Percentiles rank a stretch among this genome's conserved stretches.
Evolutionary conservation across 2,888 invertebrate species (phyloP).

Genomic region (Elmis aenea): DNA sequence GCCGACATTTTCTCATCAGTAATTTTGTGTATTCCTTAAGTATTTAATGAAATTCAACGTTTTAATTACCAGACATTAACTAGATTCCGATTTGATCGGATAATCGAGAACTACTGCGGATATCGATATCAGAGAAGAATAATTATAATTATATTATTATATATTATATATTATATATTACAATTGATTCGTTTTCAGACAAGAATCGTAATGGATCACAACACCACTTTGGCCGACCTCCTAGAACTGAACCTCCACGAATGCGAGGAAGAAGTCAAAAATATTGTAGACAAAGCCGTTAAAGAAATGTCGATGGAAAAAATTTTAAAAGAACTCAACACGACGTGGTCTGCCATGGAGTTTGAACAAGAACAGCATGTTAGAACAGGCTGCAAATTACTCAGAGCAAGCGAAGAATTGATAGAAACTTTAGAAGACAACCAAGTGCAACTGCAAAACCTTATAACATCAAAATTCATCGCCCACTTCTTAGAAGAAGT

Average conservation of each 20-base stretch:
- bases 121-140: too few relatives aligned
- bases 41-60: too few relatives aligned
- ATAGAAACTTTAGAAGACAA: conserved; percentile 97
- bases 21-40: too few relatives aligned
- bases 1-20: too few relatives aligned
- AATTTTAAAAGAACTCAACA: conserved; percentile 80
- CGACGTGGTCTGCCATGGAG: conserved; percentile 90
- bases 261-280: conserved; percentile 95
- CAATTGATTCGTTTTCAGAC: conserved; percentile 61
- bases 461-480: conserved; percentile 95
- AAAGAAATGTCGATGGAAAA: conserved; percentile 99
- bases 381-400: conserved; percentile 78
- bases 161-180: neutral
- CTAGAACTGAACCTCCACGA: conserved; percentile 89
- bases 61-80: too few relatives aligned
- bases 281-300: conserved; percentile 95
- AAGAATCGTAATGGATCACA: conserved; percentile 88
- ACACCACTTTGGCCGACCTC: conserved; percentile 87
- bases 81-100: too few relatives aligned
- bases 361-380: conserved; percentile 86
- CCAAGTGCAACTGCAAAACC: conserved; percentile 93
- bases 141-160: neutral
- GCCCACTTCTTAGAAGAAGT: conserved; percentile 94
- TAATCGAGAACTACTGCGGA: too few relatives aligned
- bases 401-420: conserved; percentile 89